phyloP scores from a whole-genome alignment of 2,797 vertebrate genomes.

The Diceros bicornis region DNA sequence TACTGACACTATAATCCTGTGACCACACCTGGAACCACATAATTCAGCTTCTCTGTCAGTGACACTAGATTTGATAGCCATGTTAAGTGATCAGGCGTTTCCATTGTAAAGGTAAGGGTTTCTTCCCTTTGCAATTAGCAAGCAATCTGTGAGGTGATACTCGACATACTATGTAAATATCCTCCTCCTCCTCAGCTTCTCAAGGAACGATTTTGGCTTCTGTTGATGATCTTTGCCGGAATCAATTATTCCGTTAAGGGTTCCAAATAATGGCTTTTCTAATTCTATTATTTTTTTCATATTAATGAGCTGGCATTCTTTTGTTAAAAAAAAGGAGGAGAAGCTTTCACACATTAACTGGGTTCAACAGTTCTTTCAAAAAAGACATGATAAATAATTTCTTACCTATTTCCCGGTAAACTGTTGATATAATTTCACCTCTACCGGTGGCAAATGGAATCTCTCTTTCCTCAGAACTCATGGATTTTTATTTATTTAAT shows the following conservation, averaged over 20 bases:
- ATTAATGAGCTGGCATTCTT: background rate
- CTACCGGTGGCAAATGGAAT: background rate
- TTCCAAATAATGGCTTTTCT: constrained; percentile 15
- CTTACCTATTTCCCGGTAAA: constrained; percentile 46
- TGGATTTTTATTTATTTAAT: constrained; percentile 22
- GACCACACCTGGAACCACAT: background rate
- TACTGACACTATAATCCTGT: background rate
- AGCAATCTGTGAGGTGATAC: background rate
- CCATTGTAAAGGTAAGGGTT: background rate
- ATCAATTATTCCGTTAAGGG: background rate
- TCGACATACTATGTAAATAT: background rate
- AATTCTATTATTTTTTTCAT: constrained; percentile 28
- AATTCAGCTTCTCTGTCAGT: background rate
- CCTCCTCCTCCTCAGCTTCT: background rate
- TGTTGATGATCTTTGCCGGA: background rate
- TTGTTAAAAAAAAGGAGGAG: background rate
- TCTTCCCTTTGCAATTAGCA: background rate
- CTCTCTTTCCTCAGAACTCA: background rate
- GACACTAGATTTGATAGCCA: background rate
- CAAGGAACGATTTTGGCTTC: background rate
- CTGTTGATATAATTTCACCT: background rate
- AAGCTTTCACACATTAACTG: background rate
- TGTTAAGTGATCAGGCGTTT: background rate
- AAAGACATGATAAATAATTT: constrained; percentile 18
- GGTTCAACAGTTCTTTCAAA: constrained; percentile 29